Percentiles rank a stretch among this genome's conserved stretches.
Evolutionary conservation across 2,113 vertebrate species (phyloP).

Genomic region (Vicugna pacos): DNA sequence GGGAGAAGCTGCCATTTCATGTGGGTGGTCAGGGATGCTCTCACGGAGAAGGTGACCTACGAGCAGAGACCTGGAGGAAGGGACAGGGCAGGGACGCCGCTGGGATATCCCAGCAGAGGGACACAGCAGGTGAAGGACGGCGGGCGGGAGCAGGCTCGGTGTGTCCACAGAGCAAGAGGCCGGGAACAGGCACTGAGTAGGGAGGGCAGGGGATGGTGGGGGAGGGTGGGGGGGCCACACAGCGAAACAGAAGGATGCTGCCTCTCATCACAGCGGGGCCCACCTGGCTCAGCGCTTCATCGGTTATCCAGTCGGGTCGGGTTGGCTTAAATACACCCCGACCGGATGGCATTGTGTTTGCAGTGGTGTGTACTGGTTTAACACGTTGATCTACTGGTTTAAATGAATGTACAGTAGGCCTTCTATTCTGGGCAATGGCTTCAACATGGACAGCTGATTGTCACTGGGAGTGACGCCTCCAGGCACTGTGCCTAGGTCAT

Average conservation of each 20-base stretch:
- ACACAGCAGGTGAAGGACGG: too few relatives aligned
- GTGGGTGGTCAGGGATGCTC: accelerated
- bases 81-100: accelerated
- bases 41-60: not conserved
- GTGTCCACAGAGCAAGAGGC: not conserved
- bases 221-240: too few relatives aligned
- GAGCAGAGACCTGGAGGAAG: not conserved
- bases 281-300: not conserved
- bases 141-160: not conserved
- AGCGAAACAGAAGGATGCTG: too few relatives aligned
- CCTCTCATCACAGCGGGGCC: not conserved
- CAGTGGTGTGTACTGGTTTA: not conserved
- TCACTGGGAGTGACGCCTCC: too few relatives aligned
- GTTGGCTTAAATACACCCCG: not conserved
- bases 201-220: not conserved
- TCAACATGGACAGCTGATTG: too few relatives aligned
- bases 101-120: not conserved
- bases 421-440: accelerated
- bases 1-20: too few relatives aligned
- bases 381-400: not conserved
- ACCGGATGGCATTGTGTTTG: too few relatives aligned
- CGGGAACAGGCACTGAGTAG: too few relatives aligned
- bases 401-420: too few relatives aligned
- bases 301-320: not conserved
- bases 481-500: not conserved